Conservation (phyloP, 2,797 vertebrate species). For the Natrix natrix region DNA sequence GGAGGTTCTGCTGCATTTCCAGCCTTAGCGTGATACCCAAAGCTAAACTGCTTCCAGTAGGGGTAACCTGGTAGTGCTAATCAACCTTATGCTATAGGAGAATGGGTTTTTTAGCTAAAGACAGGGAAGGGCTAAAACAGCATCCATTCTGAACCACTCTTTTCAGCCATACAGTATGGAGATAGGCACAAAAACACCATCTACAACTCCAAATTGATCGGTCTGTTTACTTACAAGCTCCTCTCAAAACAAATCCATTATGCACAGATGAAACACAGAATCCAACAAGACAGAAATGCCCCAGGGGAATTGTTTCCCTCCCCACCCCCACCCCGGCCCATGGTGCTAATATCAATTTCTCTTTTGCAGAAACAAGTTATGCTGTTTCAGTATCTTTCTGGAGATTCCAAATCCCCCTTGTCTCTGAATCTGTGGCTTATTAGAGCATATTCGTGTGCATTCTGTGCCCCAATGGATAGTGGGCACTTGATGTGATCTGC, state of each 20-base stretch:
- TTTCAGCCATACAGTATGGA: background rate
- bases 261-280: slow-evolving; percentile 7
- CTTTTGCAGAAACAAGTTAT: background rate
- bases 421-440: background rate
- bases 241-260: background rate
- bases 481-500: background rate
- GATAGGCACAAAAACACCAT: background rate
- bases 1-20: background rate
- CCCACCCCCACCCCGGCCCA: background rate
- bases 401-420: background rate
- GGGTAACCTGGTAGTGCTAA: background rate
- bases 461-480: background rate
- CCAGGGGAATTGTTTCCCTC: background rate
- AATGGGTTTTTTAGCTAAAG: background rate
- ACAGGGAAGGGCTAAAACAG: background rate
- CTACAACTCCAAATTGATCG: background rate
- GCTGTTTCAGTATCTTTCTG: background rate
- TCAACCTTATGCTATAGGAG: background rate
- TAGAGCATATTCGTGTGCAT: background rate
- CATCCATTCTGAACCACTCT: background rate
- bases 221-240: slow-evolving; percentile 13
- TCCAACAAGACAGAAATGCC: background rate
- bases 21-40: background rate
- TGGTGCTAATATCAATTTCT: background rate
- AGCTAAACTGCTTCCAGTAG: background rate